A percentile compares a stretch with the other conserved stretches of the same genome.
phyloP scores from a whole-genome alignment of 2,113 vertebrate species.

The Rhagologus leucostigma region DNA sequence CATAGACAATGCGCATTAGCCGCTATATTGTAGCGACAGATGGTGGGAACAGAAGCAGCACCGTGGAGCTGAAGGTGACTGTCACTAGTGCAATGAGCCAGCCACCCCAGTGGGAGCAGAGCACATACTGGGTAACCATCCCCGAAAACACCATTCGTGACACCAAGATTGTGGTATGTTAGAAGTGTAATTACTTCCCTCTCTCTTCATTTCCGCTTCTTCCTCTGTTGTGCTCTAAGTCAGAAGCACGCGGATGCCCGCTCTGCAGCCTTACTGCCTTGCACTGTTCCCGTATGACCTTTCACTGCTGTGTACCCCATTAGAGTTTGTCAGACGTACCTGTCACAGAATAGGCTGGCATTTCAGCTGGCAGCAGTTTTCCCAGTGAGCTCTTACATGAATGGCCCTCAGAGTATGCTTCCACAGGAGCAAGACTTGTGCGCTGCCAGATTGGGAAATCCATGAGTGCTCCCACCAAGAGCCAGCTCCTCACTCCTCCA shows the following conservation, averaged over 20 bases:
- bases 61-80: conserved; percentile 80
- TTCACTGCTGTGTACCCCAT: neutral
- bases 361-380: neutral
- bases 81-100: conserved; percentile 84
- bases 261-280: neutral
- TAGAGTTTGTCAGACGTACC: neutral
- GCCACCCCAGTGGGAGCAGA: conserved; percentile 82
- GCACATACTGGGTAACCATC: conserved; percentile 81
- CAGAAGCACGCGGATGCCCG: accelerated
- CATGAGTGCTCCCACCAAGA: neutral
- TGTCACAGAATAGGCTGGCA: neutral
- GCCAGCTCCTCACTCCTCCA: neutral
- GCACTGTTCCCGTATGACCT: neutral
- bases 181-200: neutral
- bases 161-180: conserved; percentile 81
- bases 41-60: conserved; percentile 84
- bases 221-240: neutral
- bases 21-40: conserved; percentile 81
- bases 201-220: neutral
- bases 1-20: conserved; percentile 71
- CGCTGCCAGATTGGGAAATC: neutral
- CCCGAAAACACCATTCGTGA: conserved; percentile 81
- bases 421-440: neutral
- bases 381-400: neutral
- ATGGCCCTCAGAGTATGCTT: neutral